These are phyloP conservation scores for Macrobrachium rosenbergii DNA, from an alignment of 1,140 invertebrate species.

Conservation along the genomic window DNA sequence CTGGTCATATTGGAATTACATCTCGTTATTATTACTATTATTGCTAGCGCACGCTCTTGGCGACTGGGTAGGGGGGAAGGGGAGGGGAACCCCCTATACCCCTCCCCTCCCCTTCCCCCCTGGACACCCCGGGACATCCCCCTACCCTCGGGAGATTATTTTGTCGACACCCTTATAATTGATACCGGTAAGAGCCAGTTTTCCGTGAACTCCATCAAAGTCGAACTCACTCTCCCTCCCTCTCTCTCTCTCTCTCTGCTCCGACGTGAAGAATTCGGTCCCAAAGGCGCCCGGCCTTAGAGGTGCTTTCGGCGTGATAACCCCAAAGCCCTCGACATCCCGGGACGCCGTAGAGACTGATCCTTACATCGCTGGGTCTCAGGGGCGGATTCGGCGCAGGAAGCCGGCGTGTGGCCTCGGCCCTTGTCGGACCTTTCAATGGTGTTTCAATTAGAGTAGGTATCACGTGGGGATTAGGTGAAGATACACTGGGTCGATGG, in stretches of 20 bases:
- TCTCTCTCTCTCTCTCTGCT: background rate
- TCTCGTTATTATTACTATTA: conserved; percentile 47
- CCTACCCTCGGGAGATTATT: conserved; percentile 25
- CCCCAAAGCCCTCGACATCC: no score
- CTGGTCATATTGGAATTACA: conserved; percentile 36
- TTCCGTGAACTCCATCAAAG: conserved; percentile 50
- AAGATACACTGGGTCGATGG: conserved; percentile 57
- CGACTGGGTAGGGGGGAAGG: background rate
- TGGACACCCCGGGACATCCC: background rate
- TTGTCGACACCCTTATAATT: conserved; percentile 52
- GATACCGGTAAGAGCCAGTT: conserved; percentile 24
- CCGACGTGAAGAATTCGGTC: conserved; percentile 5
- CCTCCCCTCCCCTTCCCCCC: no score
- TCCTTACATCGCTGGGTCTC: background rate
- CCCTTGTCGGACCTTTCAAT: conserved; percentile 51
- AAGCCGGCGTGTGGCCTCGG: background rate
- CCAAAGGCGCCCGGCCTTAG: background rate
- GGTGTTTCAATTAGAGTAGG: conserved; percentile 65
- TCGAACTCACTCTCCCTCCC: background rate
- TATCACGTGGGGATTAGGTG: conserved; percentile 65
- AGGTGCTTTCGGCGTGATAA: background rate
- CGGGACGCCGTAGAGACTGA: background rate
- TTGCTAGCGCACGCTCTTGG: conserved; percentile 37
- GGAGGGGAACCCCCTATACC: no score
- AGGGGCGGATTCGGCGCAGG: conserved; percentile 10